Conservation (phyloP, 2,113 vertebrate species). For the Daubentonia madagascariensis region DNA sequence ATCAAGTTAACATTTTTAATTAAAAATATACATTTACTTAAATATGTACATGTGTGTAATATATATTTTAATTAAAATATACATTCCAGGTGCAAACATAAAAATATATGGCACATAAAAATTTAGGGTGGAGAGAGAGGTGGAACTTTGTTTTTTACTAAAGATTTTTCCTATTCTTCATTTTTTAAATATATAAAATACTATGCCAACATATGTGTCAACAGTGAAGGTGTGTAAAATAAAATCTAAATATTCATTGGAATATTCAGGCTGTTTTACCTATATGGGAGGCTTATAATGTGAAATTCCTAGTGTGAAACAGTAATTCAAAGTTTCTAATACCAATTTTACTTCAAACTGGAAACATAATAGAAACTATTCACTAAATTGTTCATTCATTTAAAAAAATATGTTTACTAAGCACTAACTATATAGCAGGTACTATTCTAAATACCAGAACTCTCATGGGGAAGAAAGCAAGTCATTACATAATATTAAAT, state of each 20-base stretch:
- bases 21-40: not conserved
- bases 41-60: not conserved
- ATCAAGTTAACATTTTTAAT: not conserved
- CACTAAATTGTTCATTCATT: not conserved
- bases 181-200: not conserved
- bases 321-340: not conserved
- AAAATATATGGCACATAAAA: not conserved
- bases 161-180: not conserved
- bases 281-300: not conserved
- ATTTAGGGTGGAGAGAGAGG: not conserved
- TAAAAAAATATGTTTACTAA: not conserved
- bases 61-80: not conserved
- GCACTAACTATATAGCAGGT: not conserved
- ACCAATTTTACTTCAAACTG: not conserved
- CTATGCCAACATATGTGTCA: not conserved
- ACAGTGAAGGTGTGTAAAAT: not conserved
- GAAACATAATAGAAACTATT: not conserved
- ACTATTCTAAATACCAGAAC: not conserved
- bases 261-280: not conserved
- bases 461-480: not conserved
- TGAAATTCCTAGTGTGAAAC: not conserved
- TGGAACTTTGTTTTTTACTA: not conserved
- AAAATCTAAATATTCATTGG: constrained; percentile 21
- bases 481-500: not conserved
- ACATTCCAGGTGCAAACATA: not conserved